Percentiles rank a stretch among this genome's conserved stretches.
Conservation (phyloP, 2,888 invertebrate genomes). For the Oligia latruncula region DNA sequence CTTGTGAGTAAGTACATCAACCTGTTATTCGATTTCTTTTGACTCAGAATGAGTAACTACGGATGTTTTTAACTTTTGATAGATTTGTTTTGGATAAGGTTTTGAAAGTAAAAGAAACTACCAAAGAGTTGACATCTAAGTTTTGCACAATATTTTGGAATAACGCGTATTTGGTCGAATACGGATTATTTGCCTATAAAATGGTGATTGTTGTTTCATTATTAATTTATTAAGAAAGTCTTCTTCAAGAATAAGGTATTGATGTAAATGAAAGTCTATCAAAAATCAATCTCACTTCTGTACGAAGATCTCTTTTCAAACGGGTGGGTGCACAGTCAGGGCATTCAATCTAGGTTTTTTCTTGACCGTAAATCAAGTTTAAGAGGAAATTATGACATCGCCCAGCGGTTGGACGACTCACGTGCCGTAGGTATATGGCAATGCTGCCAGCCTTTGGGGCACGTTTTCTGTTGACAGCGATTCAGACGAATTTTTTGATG, state of each 20-base stretch:
- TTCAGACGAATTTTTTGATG: too few relatives aligned
- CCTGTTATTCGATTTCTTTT: background rate
- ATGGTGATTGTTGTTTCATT: background rate
- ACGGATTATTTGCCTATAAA: background rate
- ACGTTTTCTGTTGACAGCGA: too few relatives aligned
- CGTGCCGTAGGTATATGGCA: too few relatives aligned
- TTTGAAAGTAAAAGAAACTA: background rate
- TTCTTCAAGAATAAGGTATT: background rate
- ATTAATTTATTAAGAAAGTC: background rate
- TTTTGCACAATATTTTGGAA: background rate
- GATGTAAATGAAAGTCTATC: background rate
- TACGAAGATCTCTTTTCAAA: background rate
- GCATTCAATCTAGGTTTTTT: constrained; percentile 1
- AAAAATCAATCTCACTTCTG: background rate
- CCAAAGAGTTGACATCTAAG: background rate
- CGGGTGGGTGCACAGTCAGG: too few relatives aligned
- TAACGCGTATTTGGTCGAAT: background rate
- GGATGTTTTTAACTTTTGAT: background rate
- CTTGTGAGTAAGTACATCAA: background rate
- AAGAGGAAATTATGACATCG: background rate
- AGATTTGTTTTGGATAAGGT: background rate
- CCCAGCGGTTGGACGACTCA: too few relatives aligned
- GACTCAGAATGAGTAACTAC: background rate
- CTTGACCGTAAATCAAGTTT: background rate
- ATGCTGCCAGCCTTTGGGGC: too few relatives aligned